Base-by-base conservation (phyloP, 2,888 invertebrate species). In the Hirtodrosophila alboralis region DNA sequence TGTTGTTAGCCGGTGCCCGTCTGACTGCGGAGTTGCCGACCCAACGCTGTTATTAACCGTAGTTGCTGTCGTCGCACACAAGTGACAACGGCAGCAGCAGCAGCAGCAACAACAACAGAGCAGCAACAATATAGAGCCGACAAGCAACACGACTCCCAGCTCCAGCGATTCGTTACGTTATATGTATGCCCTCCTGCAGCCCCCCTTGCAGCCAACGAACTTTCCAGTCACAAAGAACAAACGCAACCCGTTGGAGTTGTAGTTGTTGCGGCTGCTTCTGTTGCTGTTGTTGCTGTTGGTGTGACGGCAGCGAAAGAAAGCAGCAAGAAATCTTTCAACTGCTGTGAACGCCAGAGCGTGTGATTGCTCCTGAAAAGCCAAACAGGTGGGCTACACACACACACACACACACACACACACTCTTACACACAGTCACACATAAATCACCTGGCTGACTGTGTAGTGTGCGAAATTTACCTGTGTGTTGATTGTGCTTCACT, bases 141-240 rank as follows among this genome's bases (percentile, higher is more conserved):
- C 69, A 59, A 72, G 73, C 73, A 56, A 66, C 69, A 71, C 75
- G 75, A 68, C 44, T 75, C 44, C 43, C 72, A 45, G 63, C 68
- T 71, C 44, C 66, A 72, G 58, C 80, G 67, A 63, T 74, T 71
- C 64, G 83, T 73, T 75, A 75, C 76, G 76, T 73, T 75, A 61
- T 68, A 13, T 40, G 56, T 38, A 36, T 38, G 40, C 66, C 51
- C 56, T 44, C 68, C 59, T 59, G 54, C 51, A 48, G 62, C 57
- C 63, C 63, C 48, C 57, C n/a, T n/a, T n/a, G n/a, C n/a, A n/a
- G n/a, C n/a, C 59, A 71, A 59, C 60, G 44, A 64, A 53, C 75
- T 53, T 33, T 66, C 75, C 75, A 73, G 75, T 62, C 76, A 79
- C 67, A 75, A 83, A 83, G 83, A 78, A 78, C 79, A 78, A 78